Percentiles rank a stretch among this genome's conserved stretches.
phyloP scores from a whole-genome alignment of 2,888 invertebrate genomes.

The Athetis lepigone region DNA sequence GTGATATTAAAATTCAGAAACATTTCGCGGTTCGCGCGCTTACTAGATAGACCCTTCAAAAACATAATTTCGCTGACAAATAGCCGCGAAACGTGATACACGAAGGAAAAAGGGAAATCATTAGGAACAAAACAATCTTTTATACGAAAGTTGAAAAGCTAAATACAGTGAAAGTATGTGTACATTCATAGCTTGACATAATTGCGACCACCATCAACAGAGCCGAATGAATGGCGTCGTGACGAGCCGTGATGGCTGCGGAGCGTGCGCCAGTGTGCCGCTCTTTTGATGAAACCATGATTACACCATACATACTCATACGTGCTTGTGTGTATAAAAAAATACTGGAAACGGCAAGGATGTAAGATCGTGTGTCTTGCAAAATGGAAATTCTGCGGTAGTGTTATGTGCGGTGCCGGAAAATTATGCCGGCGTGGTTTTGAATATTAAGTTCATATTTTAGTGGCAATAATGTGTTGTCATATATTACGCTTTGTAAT shows the following conservation, averaged over 20 bases:
- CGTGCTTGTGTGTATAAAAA: constrained; percentile 58
- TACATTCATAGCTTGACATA: constrained; percentile 73
- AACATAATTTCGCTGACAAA: constrained; percentile 58
- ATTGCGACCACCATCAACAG: constrained; percentile 83
- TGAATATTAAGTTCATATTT: constrained; percentile 46
- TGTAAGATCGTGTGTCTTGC: constrained; percentile 30
- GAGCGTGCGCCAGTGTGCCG: constrained; percentile 74
- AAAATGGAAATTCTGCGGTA: constrained; percentile 32
- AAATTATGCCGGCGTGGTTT: constrained; percentile 40
- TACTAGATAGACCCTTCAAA: constrained; percentile 53
- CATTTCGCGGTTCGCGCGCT: constrained; percentile 42
- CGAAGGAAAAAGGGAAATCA: constrained; percentile 55
- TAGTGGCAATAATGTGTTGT: constrained; percentile 16
- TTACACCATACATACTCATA: constrained; percentile 82
- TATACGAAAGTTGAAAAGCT: constrained; percentile 61
- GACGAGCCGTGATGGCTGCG: constrained; percentile 82
- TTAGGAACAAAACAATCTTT: constrained; percentile 58
- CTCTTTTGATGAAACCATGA: constrained; percentile 88
- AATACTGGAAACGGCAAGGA: constrained; percentile 64
- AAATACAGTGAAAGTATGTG: constrained; percentile 68
- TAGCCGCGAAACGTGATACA: constrained; percentile 46
- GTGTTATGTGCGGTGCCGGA: constrained; percentile 18
- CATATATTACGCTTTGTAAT: constrained; percentile 4
- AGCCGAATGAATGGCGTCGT: constrained; percentile 80
- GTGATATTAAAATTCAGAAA: constrained; percentile 60